These are phyloP conservation scores for Sylvilagus floridanus DNA, from an alignment of 2,797 vertebrate species.

Conservation along the genomic window DNA sequence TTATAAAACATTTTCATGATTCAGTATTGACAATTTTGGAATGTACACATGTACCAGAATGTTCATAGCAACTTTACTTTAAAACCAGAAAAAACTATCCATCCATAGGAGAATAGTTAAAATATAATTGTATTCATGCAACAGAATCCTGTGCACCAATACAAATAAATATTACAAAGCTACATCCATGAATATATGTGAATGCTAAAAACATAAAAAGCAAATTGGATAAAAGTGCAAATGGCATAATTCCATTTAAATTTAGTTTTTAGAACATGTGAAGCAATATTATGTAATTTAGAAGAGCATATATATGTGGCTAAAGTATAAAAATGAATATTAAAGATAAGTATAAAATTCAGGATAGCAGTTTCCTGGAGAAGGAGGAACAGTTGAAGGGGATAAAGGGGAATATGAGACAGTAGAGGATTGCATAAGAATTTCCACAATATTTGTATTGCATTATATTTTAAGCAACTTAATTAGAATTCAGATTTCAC, in stretches of 20 bases:
- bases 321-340: conserved; percentile 14
- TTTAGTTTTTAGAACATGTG: neutral
- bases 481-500: neutral
- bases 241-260: neutral
- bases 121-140: neutral
- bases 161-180: neutral
- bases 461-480: neutral
- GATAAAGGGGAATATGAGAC: neutral
- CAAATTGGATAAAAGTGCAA: neutral
- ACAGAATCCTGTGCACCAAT: neutral
- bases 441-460: neutral
- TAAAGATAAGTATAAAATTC: conserved; percentile 35
- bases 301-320: neutral
- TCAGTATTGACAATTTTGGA: neutral
- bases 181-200: neutral
- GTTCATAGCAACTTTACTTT: neutral
- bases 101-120: neutral
- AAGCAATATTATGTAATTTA: neutral
- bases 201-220: neutral
- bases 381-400: neutral
- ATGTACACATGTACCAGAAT: neutral
- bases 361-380: neutral
- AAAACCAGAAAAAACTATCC: neutral
- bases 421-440: neutral
- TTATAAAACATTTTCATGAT: neutral